phyloP scores from a whole-genome alignment of 2,888 invertebrate genomes.

The Nineta flava region DNA sequence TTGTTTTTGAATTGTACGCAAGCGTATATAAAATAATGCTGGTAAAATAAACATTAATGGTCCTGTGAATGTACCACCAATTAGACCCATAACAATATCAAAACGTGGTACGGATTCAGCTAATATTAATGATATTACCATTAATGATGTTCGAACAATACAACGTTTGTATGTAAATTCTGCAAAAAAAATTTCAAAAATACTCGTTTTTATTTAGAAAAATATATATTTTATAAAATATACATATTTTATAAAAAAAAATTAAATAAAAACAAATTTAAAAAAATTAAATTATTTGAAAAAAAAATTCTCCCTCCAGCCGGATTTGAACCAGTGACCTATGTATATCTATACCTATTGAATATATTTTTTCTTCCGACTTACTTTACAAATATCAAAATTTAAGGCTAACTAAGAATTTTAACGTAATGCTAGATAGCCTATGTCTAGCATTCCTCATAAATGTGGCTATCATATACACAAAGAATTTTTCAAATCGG shows the following conservation, averaged over 20 bases:
- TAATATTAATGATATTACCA: constrained; percentile 53
- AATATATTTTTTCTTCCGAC: too few species aligned
- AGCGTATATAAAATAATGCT: constrained; percentile 55
- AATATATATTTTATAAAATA: constrained; percentile 5
- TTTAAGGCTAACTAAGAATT: too few species aligned
- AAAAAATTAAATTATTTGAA: too few species aligned
- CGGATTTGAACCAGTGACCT: too few species aligned
- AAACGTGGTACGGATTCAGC: constrained; percentile 74
- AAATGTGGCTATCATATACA: too few species aligned
- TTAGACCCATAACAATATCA: constrained; percentile 69
- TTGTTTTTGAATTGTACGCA: not conserved
- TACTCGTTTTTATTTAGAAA: not conserved
- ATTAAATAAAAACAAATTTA: not conserved
- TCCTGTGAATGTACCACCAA: constrained; percentile 72
- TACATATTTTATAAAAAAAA: not conserved
- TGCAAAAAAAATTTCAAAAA: constrained; percentile 26
- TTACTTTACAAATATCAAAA: too few species aligned
- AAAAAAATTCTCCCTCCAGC: too few species aligned
- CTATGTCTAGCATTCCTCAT: too few species aligned
- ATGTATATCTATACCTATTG: too few species aligned
- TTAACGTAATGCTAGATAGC: too few species aligned
- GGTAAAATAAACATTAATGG: constrained; percentile 75
- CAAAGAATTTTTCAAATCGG: too few species aligned
- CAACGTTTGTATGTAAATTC: constrained; percentile 63
- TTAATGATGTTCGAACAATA: constrained; percentile 49